Base-by-base conservation (phyloP, 2,113 vertebrate species). In the Nematolebias whitei region DNA sequence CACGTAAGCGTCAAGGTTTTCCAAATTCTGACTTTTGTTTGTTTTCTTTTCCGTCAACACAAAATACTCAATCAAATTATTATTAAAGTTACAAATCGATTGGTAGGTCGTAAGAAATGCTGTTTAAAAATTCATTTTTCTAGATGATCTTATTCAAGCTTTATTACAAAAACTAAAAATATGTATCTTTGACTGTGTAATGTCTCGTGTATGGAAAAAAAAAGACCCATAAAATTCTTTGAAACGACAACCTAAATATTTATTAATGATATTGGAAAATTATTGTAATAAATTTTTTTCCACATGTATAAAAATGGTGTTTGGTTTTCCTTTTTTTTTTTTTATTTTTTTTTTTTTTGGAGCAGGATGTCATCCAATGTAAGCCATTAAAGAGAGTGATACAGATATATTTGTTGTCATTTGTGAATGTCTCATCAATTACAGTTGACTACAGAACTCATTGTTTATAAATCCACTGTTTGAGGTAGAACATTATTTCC, bases 201-300 rank as follows among this genome's bases (percentile, higher is more conserved):
- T 76, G 78, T 88, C 87, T 92, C 84, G 84, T 88, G 88, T 89
- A 88, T 91, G 90, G 89, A 88, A 86, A 85, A 85, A 90, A 86
- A 88, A 84, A 80, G 84, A 87, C 5, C 87, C 87, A 90, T 88
- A 82, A 88, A 91, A 90, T 92, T 92, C 89, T 76, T 84, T 85
- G 88, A 90, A 93, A 91, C 90, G 88, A 90, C 87, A 90, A 88
- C 85, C 86, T 92, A 85, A 92, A 88, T 92, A 93, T 93, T 91
- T 92, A 92, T 91, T 90, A 90, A 89, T 89, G 78, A 85, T 72
- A 82, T 87, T 82, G 80, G 78, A 85, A 89, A 89, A 87, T 80
- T 78, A 85, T 87, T 88, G 83, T 64, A 89, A 87, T 88, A 89
- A 83, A 87, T 83, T 85, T 71, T 86, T 87, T 89, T 88, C 82